Evolutionary conservation across 2,888 invertebrate species (phyloP), one percentile per base, ranked within the genome.

Genomic region (Tolmerus cingulatus): DNA sequence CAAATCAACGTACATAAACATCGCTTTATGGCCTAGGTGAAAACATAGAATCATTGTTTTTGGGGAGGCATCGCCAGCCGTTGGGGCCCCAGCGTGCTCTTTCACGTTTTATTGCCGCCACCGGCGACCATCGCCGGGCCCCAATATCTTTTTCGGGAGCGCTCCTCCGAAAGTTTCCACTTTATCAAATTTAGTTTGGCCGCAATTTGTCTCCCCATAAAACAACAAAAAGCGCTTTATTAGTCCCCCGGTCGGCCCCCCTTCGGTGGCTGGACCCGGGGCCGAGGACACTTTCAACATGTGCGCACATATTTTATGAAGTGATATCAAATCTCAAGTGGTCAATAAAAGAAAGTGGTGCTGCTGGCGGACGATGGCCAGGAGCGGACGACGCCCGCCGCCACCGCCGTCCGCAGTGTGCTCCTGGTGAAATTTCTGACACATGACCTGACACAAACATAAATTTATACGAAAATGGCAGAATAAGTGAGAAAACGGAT

Each of bases 271-370:
- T 19, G 66, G 37, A 66, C 37, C 23, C 34, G 14, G 37, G 51
- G 84, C 43, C 79, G 86, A 88, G 81, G 81, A 88, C 87, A 88
- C 86, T 87, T 84, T 81, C 85, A 85, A 85, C 88, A 88, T 87
- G 88, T 88, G 87, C 77, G 87, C 88, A 88, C 88, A 88, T 87
- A 88, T 87, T 88, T 88, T 88, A 88, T 88, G 88, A 86, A 87
- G 88, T 88, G 87, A 88, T 88, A 88, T 87, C 88, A 87, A 87
- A 87, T 88, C 88, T 87, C 87, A 88, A 88, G 88, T 88, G 88
- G 88, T 88, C 88, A 88, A 88, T 88, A 87, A 88, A 88, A 88
- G 87, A 88, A 76, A 84, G 82, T 87, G 82, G 87, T 55, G 55
- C 74, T 66, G 43, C 43, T 87, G 87, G 84, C 84, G 82, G 87